Conservation (phyloP, 2,797 vertebrate species). For the Monodelphis domestica region DNA sequence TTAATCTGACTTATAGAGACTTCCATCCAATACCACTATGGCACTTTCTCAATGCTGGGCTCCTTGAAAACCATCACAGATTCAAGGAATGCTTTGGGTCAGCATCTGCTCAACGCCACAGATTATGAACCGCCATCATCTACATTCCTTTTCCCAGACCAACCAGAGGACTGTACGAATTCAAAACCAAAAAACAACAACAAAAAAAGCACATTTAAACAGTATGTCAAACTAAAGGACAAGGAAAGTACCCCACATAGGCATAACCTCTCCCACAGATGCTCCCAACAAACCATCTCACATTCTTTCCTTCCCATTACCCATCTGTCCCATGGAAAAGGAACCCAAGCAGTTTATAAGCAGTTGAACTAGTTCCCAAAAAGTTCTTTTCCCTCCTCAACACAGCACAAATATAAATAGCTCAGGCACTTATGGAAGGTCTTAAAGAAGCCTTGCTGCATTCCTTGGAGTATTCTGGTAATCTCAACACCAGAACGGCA, state of each 20-base stretch:
- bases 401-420: not conserved
- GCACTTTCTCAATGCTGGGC: not conserved
- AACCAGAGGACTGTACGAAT: not conserved
- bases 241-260: not conserved
- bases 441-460: not conserved
- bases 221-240: not conserved
- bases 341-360: not conserved
- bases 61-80: not conserved
- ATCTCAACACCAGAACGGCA: not conserved
- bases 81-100: not conserved
- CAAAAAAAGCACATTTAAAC: no score
- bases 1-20: not conserved
- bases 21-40: not conserved
- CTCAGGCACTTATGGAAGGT: not conserved
- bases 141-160: not conserved
- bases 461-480: not conserved
- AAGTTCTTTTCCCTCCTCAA: not conserved
- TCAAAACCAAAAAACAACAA: not conserved
- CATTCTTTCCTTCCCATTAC: not conserved
- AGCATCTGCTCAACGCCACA: not conserved
- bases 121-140: not conserved
- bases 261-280: not conserved
- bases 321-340: not conserved
- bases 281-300: not conserved
- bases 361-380: not conserved